These are phyloP conservation scores for Dryobates pubescens DNA, from an alignment of 2,797 vertebrate species.

Conservation along the genomic window DNA sequence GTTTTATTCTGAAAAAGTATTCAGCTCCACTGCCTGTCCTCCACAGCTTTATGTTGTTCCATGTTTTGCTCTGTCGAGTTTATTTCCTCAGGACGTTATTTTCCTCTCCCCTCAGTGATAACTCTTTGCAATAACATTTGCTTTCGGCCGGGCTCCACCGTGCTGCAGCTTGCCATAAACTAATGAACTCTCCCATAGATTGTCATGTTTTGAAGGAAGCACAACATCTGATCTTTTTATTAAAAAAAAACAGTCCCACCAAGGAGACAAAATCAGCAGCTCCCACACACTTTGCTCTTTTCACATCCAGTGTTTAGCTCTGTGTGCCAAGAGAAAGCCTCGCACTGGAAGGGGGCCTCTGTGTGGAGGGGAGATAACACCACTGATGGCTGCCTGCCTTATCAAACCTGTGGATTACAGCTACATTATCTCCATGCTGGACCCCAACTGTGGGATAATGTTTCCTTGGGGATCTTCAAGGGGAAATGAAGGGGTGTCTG, in stretches of 20 bases:
- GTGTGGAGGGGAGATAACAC: slow-evolving; percentile 1
- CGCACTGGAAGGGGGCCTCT: not conserved
- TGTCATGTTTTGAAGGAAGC: slow-evolving; percentile 32
- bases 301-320: not conserved
- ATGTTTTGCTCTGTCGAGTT: not conserved
- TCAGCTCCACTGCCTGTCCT: not conserved
- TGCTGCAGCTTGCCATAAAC: slow-evolving; percentile 40
- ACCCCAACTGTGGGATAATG: slow-evolving; percentile 2
- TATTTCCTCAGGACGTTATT: slow-evolving; percentile 48
- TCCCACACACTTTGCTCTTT: slow-evolving; percentile 61
- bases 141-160: slow-evolving; percentile 4
- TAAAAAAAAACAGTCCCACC: slow-evolving; percentile 35
- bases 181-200: slow-evolving; percentile 63
- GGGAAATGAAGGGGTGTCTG: slow-evolving; percentile 6
- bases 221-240: slow-evolving; percentile 56
- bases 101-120: slow-evolving; percentile 45
- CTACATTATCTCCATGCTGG: not conserved
- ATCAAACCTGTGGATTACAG: slow-evolving; percentile 16
- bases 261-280: slow-evolving; percentile 57
- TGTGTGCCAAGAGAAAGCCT: slow-evolving; percentile 48
- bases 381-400: slow-evolving; percentile 29
- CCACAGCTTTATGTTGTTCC: not conserved
- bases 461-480: not conserved
- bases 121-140: slow-evolving; percentile 58
- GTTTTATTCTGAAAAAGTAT: slow-evolving; percentile 34